phyloP scores from a whole-genome alignment of 2,113 vertebrate species.

The Peromyscus leucopus region DNA sequence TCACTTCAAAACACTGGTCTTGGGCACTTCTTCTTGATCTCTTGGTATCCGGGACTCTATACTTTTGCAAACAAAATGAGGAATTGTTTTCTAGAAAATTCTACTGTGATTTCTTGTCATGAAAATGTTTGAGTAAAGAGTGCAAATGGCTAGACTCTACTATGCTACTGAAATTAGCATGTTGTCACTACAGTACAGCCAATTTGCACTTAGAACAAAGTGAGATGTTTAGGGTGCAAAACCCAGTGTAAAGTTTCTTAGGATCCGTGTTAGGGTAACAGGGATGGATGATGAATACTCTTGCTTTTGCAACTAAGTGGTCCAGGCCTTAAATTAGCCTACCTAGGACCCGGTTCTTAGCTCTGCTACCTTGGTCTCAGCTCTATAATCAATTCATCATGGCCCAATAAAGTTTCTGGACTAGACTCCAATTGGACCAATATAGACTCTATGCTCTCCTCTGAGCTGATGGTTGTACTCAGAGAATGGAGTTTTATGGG shows the following conservation, averaged over 20 bases:
- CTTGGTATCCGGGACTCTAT: not conserved
- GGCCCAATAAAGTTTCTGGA: not conserved
- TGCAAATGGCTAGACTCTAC: not conserved
- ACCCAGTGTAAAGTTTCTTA: not conserved
- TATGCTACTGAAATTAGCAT: not conserved
- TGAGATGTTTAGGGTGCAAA: not conserved
- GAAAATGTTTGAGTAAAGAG: not conserved
- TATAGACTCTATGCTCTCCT: not conserved
- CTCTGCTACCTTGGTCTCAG: not conserved
- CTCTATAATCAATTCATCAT: not conserved
- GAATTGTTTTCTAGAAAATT: constrained; percentile 6
- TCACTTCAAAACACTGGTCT: not conserved
- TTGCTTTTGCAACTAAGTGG: not conserved
- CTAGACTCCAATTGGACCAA: not conserved
- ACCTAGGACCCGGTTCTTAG: too few relatives aligned
- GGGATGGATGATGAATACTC: too few relatives aligned
- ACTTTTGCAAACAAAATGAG: not conserved
- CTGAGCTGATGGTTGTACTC: not conserved
- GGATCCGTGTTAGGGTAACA: not conserved
- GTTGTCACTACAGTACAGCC: too few relatives aligned
- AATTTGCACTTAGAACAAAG: not conserved
- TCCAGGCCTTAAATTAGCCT: not conserved
- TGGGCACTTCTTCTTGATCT: too few relatives aligned
- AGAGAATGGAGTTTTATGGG: not conserved
- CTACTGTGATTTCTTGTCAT: not conserved